Evolutionary conservation across 2,888 invertebrate genomes (phyloP), one percentile per base, ranked within the genome.

Genomic region (Diadegma fenestrale): DNA sequence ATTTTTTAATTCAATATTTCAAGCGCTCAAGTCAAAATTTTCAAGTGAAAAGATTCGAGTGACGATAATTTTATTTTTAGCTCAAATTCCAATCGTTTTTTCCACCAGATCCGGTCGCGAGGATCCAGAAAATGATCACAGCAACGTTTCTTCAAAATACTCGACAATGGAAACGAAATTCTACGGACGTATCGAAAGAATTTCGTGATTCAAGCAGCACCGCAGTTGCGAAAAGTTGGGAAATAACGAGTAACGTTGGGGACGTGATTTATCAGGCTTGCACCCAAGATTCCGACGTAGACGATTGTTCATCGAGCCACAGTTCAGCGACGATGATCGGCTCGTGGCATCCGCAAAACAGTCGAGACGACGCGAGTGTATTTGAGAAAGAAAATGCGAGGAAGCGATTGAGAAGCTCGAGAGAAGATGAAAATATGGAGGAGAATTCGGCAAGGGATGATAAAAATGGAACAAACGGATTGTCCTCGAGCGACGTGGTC

Each of bases 71-170:
- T 26, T 1, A 5, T 14, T 19, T 19, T 58, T 5, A 14, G 5
- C 6, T 26, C 14, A 14, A 26, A 12, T 26, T 6, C 6, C 19
- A 58, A 1, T 14, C 6, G 6, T 26, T 58, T 26, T 22, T 8
- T 22, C 69, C 45, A 48, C 26, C 81, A 87, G 87, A 87, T 73
- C 82, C 71, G 33, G 10, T 82, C 19, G 61, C 66, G 1, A 77
- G 78, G 43, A 69, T 80, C 51, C 79, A 37, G 26, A 75, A 73
- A 2, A 58, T n/a, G 22, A 71, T 87, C 10, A 33, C 61, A 10
- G 78, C 54, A 22, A 30, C 80, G 7, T 79, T 80, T 43, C 19
- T 33, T 1, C 30, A 63, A 51, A 80, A 69, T 14, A 12, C 19
- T 54, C 64, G 63, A 66, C 37, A 45, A 1, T 37, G 30, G 19